These are phyloP conservation scores for Nemopilema nomurai DNA, from an alignment of 30 jellyfish, hydroid and myxozoan species.

Conservation along the genomic window DNA sequence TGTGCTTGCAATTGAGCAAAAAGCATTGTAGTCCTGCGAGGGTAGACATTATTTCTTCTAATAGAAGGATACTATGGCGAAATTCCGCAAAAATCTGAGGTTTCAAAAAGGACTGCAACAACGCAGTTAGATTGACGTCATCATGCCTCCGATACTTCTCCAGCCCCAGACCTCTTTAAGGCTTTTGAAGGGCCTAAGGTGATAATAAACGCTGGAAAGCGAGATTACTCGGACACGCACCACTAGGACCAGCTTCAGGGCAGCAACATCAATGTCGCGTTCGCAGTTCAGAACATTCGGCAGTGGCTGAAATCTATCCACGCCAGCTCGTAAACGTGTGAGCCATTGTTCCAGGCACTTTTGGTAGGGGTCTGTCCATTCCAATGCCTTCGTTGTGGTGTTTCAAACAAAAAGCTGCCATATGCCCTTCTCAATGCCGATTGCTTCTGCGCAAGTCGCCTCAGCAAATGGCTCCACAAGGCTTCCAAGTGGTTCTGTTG, in stretches of 20 bases:
- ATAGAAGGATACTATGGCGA: no score
- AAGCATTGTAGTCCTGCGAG: no score
- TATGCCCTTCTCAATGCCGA: slow-evolving; percentile 2
- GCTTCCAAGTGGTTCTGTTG: slow-evolving; percentile 68
- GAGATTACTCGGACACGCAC: slow-evolving; percentile 8
- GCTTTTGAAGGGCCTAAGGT: no score
- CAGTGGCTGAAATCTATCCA: slow-evolving; percentile 6
- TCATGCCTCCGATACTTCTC: no score
- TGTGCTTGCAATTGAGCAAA: no score
- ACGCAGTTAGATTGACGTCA: no score
- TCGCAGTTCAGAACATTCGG: slow-evolving; percentile 34
- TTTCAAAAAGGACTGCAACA: no score
- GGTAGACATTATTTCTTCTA: no score
- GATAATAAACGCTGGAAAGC: not conserved
- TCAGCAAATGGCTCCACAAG: slow-evolving; percentile 57
- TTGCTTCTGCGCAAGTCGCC: slow-evolving; percentile 36
- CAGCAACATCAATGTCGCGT: slow-evolving; percentile 19
- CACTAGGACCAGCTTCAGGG: slow-evolving; percentile 30
- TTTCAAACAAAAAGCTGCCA: not conserved
- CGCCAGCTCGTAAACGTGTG: slow-evolving; percentile 16
- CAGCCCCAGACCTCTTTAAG: no score
- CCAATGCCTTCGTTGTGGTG: not conserved
- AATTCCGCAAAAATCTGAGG: no score
- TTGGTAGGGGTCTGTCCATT: not conserved
- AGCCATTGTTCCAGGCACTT: slow-evolving; percentile 22